Base-by-base conservation (phyloP, 2,113 vertebrate species). In the Cariama cristata region DNA sequence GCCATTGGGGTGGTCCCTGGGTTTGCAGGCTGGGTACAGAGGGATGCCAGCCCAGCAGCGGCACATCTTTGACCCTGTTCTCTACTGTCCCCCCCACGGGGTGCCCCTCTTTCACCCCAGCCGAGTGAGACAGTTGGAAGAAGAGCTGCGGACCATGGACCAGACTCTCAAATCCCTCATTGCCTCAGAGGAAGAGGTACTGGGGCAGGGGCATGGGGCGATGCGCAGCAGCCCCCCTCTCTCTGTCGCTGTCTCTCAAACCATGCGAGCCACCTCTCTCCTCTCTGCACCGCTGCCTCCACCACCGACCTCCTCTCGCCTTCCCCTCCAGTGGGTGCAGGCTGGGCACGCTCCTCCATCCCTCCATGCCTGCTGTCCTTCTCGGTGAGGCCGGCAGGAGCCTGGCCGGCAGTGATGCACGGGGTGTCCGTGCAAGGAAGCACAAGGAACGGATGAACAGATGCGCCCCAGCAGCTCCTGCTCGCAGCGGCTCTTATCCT, bases 161-260 rank as follows among this genome's bases (percentile, higher is more conserved):
- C 99, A 99, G 98, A 98, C 98, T 98, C 97, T 99, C 98, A 99
- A 99, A 99, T 99, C 99, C 97, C 98, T 99, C 98, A 99, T 99
- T 98, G 99, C 99, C 98, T 99, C 99, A 97, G 99, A 99, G 97
- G 99, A 99, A 98, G 99, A 99, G 99, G 99, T 99, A 99, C 98
- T 98, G 94, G 84, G 96, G 66, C 91, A 97, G 96, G 96, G 88
- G 64, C 1, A 1, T 0, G 6, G 88, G 87, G 53, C 44, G 0
- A 82, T 42, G 13, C 35, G 44, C 85, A 95, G 91, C 95, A 80
- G 53, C 67, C 80, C 92, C 58, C 30, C 71, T 95, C 77, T 97
- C 86, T 97, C 97, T 94, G 30, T 93, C 3, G 23, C 85, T 73
- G 80, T 93, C 71, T 81, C n/a, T 93, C 2, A 0, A 94, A 77